Percentiles rank a stretch among this genome's conserved stretches.
Evolutionary conservation across 2,797 vertebrate species (phyloP).

Genomic region (Muscicapa comitata): DNA sequence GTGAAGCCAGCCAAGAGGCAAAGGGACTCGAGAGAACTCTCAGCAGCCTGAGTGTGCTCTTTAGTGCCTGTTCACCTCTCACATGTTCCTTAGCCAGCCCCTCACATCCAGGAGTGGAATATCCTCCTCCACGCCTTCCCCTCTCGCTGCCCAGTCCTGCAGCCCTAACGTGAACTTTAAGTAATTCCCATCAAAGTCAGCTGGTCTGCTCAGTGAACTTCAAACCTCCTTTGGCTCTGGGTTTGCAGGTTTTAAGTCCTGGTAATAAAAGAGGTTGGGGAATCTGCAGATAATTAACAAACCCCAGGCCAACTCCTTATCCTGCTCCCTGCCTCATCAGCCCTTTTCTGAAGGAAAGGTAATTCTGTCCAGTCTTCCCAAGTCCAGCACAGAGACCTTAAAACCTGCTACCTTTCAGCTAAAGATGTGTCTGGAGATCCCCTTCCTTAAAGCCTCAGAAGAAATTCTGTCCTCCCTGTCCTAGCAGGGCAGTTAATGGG

Average conservation of each 20-base stretch:
- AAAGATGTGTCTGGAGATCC: background rate
- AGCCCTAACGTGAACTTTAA: constrained; percentile 55
- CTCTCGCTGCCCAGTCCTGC: constrained; percentile 22
- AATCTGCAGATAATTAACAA: constrained; percentile 19
- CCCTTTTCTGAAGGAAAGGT: constrained; percentile 8
- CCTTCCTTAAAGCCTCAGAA: background rate
- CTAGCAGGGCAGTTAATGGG: background rate
- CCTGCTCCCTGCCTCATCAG: constrained; percentile 31
- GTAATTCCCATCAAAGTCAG: constrained; percentile 58
- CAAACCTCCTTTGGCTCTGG: constrained; percentile 42
- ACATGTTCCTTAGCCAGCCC: constrained; percentile 17
- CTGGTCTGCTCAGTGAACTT: constrained; percentile 44
- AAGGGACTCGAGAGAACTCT: constrained; percentile 52
- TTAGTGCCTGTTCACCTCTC: constrained; percentile 42
- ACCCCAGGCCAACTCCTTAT: constrained; percentile 7
- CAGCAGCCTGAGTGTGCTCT: constrained; percentile 36
- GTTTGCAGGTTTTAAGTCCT: constrained; percentile 2
- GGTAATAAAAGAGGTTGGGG: constrained; percentile 43
- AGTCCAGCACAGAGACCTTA: background rate
- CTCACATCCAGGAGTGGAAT: constrained; percentile 42
- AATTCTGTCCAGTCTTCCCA: background rate
- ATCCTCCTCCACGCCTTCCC: constrained; percentile 29
- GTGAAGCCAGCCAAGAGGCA: constrained; percentile 66
- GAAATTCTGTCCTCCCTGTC: background rate
- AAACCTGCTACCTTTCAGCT: background rate